A percentile compares a stretch with the other conserved stretches of the same genome.
Conservation (phyloP, 2,113 vertebrate genomes). For the Lophochroa leadbeateri region DNA sequence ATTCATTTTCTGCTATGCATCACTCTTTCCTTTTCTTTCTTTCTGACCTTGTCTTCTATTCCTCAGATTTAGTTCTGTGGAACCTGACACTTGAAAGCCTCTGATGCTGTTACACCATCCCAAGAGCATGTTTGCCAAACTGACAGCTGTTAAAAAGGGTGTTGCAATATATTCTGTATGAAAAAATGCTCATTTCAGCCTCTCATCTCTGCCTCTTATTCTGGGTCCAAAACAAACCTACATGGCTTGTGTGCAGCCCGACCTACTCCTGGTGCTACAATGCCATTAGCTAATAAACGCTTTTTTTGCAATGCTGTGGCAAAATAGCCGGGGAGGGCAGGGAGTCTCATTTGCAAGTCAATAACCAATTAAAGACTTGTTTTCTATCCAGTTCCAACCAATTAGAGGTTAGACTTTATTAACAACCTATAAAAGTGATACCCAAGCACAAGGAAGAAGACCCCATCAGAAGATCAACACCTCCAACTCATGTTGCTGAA, state of each 20-base stretch:
- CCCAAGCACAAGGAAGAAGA: not conserved
- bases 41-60: not conserved
- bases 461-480: not conserved
- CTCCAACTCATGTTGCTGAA: not conserved
- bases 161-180: not conserved
- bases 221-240: not conserved
- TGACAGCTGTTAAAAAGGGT: not conserved
- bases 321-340: not conserved
- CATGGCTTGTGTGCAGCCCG: not conserved
- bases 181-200: not conserved
- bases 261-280: not conserved
- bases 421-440: not conserved
- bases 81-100: not conserved
- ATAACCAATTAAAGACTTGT: not conserved
- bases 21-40: not conserved
- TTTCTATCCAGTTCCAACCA: not conserved
- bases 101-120: not conserved
- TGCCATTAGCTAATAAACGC: not conserved
- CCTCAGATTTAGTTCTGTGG: not conserved
- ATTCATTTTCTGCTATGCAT: not conserved
- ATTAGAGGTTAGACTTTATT: not conserved
- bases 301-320: not conserved
- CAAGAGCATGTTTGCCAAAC: not conserved
- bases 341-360: not conserved
- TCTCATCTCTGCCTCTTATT: accelerated